Base-by-base conservation (phyloP, 2,888 invertebrate genomes). In the Phalangium opilio region DNA sequence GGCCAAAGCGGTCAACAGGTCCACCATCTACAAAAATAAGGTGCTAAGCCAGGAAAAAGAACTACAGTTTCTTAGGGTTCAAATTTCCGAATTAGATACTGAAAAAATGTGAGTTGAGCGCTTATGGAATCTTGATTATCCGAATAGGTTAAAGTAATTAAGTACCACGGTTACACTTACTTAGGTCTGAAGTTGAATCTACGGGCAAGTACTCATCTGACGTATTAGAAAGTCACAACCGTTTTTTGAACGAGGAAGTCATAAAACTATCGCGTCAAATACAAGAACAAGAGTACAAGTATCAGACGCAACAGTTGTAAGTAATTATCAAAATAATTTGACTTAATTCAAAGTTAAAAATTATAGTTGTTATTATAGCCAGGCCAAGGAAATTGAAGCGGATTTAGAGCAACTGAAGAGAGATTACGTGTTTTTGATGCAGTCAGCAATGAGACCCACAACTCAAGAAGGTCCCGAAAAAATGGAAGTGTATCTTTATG, bases 231-330 rank as follows among this genome's bases (percentile, higher is more conserved):
- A 65, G 65, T 49, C 68, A 70, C 57, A 71, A 70, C 56, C 60
- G 66, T 34, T 70, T 71, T 53, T 59, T 71, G 33, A 70, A 70
- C 52, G 64, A 67, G 45, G 71, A 71, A 58, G 65, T 71, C n/a
- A 55, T 66, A 27, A 64, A 69, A 43, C 57, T 71, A 50, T 63
- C 64, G 41, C 57, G 61, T 21, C 61, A 68, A 20, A 57, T 65
- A 43, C 61, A 64, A 17, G 49, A 52, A 18, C 48, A 52, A 35
- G 50, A 50, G 39, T 50, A 49, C 39, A 41, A 43, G 44, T 48
- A 44, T 33, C 50, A 52, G 45, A 50, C 48, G 34, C 49, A 52
- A 48, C 48, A 50, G 21, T 43, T 52, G 52, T 52, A 47, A 52
- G 52, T 48, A 43, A 42, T 40, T 8, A 12, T 41, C 19, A 21